These are phyloP conservation scores for Sebastes dallii DNA, from an alignment of 2,797 vertebrate genomes.

Conservation along the genomic window DNA sequence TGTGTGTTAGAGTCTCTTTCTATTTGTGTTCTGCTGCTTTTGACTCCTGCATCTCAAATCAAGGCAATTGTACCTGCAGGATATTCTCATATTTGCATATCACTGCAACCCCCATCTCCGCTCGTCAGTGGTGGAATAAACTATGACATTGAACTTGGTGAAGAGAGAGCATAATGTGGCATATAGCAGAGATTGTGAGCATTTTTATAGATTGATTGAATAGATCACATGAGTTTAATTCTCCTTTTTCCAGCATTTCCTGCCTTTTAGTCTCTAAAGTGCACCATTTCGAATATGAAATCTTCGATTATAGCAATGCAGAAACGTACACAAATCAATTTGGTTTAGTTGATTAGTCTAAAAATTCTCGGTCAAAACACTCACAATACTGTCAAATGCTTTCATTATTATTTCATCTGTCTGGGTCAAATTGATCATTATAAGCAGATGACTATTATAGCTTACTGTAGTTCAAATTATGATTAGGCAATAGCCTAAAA, in stretches of 20 bases:
- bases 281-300: neutral
- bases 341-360: neutral
- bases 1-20: constrained; percentile 4
- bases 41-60: constrained; percentile 14
- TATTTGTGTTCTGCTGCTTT: constrained; percentile 11
- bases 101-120: neutral
- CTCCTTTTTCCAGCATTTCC: neutral
- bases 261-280: neutral
- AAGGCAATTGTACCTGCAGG: constrained; percentile 5
- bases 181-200: neutral
- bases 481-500: too few relatives aligned
- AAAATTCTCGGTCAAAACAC: neutral
- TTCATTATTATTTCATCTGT: neutral
- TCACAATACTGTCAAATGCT: neutral
- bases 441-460: too few relatives aligned
- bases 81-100: constrained; percentile 3
- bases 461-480: too few relatives aligned
- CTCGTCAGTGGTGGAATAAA: neutral
- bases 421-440: too few relatives aligned
- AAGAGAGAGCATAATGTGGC: neutral
- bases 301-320: neutral
- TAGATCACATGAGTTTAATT: neutral
- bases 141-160: neutral
- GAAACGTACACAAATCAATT: neutral
- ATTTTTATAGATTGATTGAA: neutral